Percentiles rank a stretch among this genome's conserved stretches.
Evolutionary conservation across 2,888 invertebrate genomes (phyloP).

Genomic region (Diadegma fenestrale): DNA sequence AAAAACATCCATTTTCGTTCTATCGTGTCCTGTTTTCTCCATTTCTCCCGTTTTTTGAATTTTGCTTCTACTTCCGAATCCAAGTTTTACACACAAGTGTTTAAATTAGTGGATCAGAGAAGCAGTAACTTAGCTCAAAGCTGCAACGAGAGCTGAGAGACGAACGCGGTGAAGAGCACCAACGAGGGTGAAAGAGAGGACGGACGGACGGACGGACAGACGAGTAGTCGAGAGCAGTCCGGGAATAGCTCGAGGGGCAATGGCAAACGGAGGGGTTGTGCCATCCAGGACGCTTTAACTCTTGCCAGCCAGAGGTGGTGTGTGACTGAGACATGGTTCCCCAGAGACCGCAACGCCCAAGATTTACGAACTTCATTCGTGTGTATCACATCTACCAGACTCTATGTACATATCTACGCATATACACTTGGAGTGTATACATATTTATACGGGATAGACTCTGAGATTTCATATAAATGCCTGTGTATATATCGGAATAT

Average conservation of each 20-base stretch:
- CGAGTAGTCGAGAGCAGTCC: conserved; percentile 53
- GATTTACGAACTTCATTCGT: conserved; percentile 80
- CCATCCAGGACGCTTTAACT: conserved; percentile 79
- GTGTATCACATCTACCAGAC: conserved; percentile 67
- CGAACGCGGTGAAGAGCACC: conserved; percentile 5
- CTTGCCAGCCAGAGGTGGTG: conserved; percentile 79
- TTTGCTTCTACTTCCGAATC: conserved; percentile 19
- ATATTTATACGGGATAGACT: too few relatives aligned
- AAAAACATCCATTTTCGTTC: conserved; percentile 10
- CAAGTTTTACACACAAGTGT: conserved; percentile 54
- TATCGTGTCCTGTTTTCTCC: neutral
- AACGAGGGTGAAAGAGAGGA: neutral
- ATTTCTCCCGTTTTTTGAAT: conserved; percentile 12
- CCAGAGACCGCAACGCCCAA: conserved; percentile 78
- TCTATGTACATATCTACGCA: neutral
- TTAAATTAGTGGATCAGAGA: conserved; percentile 81
- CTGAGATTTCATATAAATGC: neutral
- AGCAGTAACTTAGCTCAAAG: conserved; percentile 78
- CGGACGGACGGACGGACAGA: neutral
- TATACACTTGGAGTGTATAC: neutral
- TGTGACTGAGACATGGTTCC: conserved; percentile 84
- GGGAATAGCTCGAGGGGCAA: conserved; percentile 50
- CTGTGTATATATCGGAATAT: conserved; percentile 17
- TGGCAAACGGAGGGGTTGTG: conserved; percentile 54
- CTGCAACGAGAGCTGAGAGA: conserved; percentile 61